These are phyloP conservation scores for Rhynchopsitta pachyrhyncha DNA, from an alignment of 2,113 vertebrate species.

Conservation along the genomic window DNA sequence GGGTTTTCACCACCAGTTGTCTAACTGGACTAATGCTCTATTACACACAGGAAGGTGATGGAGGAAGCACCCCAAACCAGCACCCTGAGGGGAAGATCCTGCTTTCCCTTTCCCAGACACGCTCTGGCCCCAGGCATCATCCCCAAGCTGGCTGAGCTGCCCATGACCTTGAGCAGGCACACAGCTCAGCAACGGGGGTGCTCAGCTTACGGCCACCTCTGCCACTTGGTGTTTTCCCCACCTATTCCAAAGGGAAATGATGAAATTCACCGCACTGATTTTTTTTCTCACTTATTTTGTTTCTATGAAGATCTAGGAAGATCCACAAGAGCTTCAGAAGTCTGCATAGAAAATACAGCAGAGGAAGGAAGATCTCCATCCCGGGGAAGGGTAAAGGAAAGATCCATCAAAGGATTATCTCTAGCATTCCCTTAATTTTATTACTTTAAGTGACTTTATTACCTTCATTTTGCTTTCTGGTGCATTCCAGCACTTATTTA, in stretches of 20 bases:
- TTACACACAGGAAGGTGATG: neutral
- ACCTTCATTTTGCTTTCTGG: conserved; percentile 43
- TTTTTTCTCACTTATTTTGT: fast-evolving
- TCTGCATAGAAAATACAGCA: neutral
- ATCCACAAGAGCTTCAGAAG: neutral
- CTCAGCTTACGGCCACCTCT: fast-evolving
- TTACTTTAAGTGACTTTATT: conserved; percentile 40
- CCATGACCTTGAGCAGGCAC: neutral
- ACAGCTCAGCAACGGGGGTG: neutral
- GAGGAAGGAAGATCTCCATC: neutral
- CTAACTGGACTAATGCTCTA: neutral
- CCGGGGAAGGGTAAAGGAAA: neutral
- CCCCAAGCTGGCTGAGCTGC: neutral
- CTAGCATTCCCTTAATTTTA: conserved; percentile 21
- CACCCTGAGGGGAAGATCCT: fast-evolving
- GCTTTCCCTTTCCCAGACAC: fast-evolving
- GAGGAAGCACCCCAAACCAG: neutral
- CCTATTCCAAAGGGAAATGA: neutral
- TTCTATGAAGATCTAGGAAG: neutral
- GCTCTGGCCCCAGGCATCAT: fast-evolving
- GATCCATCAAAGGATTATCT: conserved; percentile 30
- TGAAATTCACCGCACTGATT: fast-evolving
- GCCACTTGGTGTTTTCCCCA: neutral
- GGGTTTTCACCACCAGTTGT: conserved; percentile 13
- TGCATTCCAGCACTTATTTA: conserved; percentile 43